These are phyloP conservation scores for Drosophila athabasca DNA, from an alignment of 1,140 invertebrate genomes.

Conservation along the genomic window DNA sequence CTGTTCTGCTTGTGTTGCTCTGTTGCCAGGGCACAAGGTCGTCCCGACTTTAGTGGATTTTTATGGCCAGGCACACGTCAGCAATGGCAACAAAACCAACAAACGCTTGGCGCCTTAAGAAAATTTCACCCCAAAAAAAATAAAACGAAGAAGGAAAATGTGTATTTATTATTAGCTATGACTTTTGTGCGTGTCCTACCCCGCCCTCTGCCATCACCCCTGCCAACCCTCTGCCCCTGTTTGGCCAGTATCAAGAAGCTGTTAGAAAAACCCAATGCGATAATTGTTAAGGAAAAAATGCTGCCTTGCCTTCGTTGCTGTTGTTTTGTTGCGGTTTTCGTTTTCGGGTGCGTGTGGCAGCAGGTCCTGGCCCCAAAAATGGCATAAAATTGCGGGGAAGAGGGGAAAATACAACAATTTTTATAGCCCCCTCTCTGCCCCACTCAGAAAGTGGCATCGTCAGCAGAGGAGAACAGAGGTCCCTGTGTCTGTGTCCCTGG, in stretches of 20 bases:
- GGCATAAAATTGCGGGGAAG: slow-evolving; percentile 4
- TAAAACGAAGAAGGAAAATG: slow-evolving; percentile 4
- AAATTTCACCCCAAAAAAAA: slow-evolving; percentile 24
- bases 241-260: slow-evolving; percentile 26
- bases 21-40: slow-evolving; percentile 43
- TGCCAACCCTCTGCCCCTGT: too few species aligned
- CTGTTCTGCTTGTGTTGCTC: slow-evolving; percentile 8
- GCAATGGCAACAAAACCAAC: slow-evolving; percentile 28
- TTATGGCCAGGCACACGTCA: slow-evolving; percentile 75
- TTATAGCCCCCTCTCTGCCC: slow-evolving; percentile 56
- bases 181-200: slow-evolving; percentile 43
- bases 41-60: slow-evolving; percentile 55
- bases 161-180: slow-evolving; percentile 61
- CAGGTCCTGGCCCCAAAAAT: slow-evolving; percentile 53
- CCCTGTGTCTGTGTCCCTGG: neutral
- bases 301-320: neutral
- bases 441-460: slow-evolving; percentile 64
- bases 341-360: slow-evolving; percentile 47
- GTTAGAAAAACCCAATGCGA: slow-evolving; percentile 57
- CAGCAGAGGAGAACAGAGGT: slow-evolving; percentile 56
- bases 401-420: slow-evolving; percentile 48
- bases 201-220: too few species aligned
- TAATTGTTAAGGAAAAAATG: slow-evolving; percentile 59
- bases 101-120: slow-evolving; percentile 24
- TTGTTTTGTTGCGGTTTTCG: slow-evolving; percentile 8